phyloP scores from a whole-genome alignment of 2,113 vertebrate genomes.

The Pteruthius melanotis region DNA sequence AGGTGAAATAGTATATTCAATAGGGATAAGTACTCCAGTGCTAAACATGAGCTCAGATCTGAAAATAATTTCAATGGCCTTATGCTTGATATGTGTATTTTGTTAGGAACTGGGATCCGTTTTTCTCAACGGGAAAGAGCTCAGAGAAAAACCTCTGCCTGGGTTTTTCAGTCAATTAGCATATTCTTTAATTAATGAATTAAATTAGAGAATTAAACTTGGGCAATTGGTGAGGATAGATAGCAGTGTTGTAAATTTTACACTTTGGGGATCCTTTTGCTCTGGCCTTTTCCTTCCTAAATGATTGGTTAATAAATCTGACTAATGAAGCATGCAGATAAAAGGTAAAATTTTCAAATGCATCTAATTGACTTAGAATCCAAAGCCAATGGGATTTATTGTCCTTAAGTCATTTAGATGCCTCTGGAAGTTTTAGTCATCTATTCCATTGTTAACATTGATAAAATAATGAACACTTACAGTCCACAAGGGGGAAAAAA shows the following conservation, averaged over 20 bases:
- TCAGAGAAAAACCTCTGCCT: conserved; percentile 33
- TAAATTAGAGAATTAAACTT: conserved; percentile 65
- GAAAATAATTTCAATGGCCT: conserved; percentile 6
- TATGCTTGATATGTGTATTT: conserved; percentile 8
- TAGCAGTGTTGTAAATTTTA: conserved; percentile 55
- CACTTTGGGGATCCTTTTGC: conserved; percentile 59
- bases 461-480: conserved; percentile 44
- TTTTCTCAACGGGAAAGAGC: conserved; percentile 24
- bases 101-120: neutral
- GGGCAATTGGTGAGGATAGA: conserved; percentile 52
- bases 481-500: neutral
- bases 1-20: neutral
- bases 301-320: conserved; percentile 65
- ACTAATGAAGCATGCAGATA: conserved; percentile 58
- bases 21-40: neutral
- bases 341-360: conserved; percentile 62
- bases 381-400: conserved; percentile 54
- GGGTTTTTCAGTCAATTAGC: conserved; percentile 51
- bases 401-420: conserved; percentile 49
- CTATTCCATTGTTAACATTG: conserved; percentile 40
- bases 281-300: conserved; percentile 44
- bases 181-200: conserved; percentile 68
- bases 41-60: neutral
- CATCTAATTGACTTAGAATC: conserved; percentile 61
- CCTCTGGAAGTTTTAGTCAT: conserved; percentile 38